These are phyloP conservation scores for Thamnophis elegans DNA, from an alignment of 2,797 vertebrate genomes.

Conservation along the genomic window DNA sequence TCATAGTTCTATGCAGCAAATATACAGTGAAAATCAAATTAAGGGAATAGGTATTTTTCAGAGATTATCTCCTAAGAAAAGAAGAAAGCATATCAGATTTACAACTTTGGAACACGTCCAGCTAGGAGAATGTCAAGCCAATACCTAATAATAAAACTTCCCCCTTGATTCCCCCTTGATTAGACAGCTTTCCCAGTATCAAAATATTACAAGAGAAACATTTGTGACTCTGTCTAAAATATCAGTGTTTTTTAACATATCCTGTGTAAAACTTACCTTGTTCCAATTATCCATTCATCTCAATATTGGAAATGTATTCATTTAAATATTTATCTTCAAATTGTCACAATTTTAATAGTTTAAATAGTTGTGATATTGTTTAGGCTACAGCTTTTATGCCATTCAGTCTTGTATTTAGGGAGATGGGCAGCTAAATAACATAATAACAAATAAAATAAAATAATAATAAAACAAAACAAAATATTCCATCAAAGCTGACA, in stretches of 20 bases:
- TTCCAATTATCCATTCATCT: background rate
- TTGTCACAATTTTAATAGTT: slow-evolving; percentile 6
- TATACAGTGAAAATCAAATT: background rate
- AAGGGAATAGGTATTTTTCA: background rate
- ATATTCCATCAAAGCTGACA: background rate
- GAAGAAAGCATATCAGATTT: background rate
- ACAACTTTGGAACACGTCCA: background rate
- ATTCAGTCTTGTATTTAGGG: background rate
- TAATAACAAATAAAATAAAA: background rate
- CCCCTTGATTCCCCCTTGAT: background rate
- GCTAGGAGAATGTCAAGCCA: background rate
- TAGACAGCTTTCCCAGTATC: background rate
- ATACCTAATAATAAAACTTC: background rate
- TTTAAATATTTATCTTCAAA: slow-evolving; percentile 20
- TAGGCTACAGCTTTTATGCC: background rate
- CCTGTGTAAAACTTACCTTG: background rate
- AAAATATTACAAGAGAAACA: background rate
- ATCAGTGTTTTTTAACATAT: background rate
- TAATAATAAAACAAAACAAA: background rate
- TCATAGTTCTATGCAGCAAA: background rate
- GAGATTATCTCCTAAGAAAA: background rate
- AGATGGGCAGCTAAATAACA: background rate
- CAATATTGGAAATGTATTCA: background rate
- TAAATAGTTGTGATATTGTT: background rate
- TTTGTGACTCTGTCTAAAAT: too few species aligned